These are phyloP conservation scores for Platyrinchus mystaceus DNA, from an alignment of 2,797 vertebrate species.

Conservation along the genomic window DNA sequence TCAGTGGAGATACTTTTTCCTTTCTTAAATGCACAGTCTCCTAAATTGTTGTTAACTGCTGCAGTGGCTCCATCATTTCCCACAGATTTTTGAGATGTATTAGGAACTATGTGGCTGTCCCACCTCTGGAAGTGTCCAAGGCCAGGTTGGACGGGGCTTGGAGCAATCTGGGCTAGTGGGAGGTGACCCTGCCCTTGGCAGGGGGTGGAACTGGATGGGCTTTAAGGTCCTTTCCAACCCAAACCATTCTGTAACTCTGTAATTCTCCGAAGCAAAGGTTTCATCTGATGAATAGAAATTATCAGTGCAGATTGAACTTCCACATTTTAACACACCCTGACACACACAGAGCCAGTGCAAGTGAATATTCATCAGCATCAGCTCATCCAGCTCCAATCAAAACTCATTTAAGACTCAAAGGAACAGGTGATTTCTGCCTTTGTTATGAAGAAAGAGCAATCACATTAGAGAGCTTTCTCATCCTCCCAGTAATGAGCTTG, in stretches of 20 bases:
- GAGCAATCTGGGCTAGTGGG: accelerated
- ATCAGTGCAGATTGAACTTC: not conserved
- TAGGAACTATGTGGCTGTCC: too few relatives aligned
- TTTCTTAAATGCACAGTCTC: not conserved
- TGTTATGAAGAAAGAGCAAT: conserved; percentile 73
- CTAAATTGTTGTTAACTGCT: too few relatives aligned
- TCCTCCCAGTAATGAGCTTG: conserved; percentile 64
- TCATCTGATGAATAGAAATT: not conserved
- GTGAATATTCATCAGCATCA: conserved; percentile 64
- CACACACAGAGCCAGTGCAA: not conserved
- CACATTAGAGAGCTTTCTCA: conserved; percentile 56
- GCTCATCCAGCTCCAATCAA: conserved; percentile 62
- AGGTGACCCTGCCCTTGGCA: not conserved
- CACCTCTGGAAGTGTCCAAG: not conserved
- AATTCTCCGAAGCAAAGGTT: not conserved
- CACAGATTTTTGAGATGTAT: too few relatives aligned
- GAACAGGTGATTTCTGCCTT: conserved; percentile 62
- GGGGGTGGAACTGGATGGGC: accelerated
- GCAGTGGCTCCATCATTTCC: too few relatives aligned
- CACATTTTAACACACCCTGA: not conserved
- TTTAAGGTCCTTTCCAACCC: accelerated
- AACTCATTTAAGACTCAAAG: conserved; percentile 58
- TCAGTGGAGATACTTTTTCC: not conserved
- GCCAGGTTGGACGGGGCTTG: accelerated
- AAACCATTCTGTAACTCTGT: not conserved